Conservation (phyloP, 2,797 vertebrate species). For the Xerus rutilus region DNA sequence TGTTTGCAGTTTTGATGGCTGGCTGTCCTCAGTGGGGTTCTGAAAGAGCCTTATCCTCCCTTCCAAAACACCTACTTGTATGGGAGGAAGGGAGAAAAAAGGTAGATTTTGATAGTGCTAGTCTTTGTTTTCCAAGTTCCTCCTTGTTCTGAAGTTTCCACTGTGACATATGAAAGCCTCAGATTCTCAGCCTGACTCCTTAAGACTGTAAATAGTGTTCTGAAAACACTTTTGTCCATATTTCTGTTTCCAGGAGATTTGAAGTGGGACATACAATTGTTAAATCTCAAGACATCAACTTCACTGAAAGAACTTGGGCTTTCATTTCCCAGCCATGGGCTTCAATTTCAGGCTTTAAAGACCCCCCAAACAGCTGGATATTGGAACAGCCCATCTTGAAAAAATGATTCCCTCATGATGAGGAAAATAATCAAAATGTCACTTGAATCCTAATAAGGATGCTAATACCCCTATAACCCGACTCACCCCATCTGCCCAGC, state of each 20-base stretch:
- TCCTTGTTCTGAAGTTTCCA: conserved; percentile 5
- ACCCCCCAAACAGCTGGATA: neutral
- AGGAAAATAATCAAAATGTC: neutral
- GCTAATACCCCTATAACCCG: too few relatives aligned
- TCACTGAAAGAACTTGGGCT: neutral
- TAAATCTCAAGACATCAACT: neutral
- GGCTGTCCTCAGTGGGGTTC: neutral
- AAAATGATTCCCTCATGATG: neutral
- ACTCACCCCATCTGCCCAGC: neutral
- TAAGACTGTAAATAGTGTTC: neutral
- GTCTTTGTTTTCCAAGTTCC: neutral
- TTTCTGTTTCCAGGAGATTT: conserved; percentile 27
- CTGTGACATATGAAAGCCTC: neutral
- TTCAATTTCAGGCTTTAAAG: conserved; percentile 1
- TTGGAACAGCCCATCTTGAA: neutral
- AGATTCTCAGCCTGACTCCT: neutral
- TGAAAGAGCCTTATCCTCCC: neutral
- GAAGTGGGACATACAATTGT: neutral
- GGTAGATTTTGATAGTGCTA: neutral
- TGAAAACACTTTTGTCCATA: neutral
- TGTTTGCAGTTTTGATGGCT: neutral
- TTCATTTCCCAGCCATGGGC: neutral
- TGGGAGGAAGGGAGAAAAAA: neutral
- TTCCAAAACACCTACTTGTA: neutral
- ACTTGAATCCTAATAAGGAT: neutral